phyloP scores from a whole-genome alignment of 2,113 vertebrate species.

The Vidua chalybeata region DNA sequence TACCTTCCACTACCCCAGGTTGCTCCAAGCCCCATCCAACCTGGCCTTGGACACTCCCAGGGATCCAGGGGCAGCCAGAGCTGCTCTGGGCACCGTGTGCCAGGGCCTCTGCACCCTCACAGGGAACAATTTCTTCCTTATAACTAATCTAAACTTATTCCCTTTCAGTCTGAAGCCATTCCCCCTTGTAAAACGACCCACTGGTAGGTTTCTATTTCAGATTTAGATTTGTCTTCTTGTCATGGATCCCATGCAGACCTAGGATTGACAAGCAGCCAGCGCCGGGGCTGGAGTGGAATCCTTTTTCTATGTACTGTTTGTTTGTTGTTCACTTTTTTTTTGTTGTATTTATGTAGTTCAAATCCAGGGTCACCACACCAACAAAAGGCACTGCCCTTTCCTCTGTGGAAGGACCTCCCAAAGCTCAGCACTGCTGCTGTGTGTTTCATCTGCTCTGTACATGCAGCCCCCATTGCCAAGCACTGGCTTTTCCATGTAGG shows the following conservation, averaged over 20 bases:
- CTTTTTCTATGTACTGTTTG: neutral
- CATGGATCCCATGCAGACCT: neutral
- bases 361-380: neutral
- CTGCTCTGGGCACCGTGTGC: neutral
- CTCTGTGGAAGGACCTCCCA: neutral
- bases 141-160: neutral
- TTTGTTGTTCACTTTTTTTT: neutral
- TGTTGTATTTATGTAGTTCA: fast-evolving
- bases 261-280: neutral
- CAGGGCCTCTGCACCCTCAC: fast-evolving
- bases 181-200: neutral
- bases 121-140: neutral
- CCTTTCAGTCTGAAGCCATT: neutral
- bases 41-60: neutral
- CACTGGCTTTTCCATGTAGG: neutral
- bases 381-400: neutral
- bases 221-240: neutral
- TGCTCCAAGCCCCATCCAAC: fast-evolving
- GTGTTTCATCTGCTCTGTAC: neutral
- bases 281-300: neutral
- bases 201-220: neutral
- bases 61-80: neutral
- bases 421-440: fast-evolving
- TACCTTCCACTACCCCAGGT: fast-evolving
- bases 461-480: neutral